Conservation (phyloP, 2,113 vertebrate species). For the Ceuthmochares aereus region DNA sequence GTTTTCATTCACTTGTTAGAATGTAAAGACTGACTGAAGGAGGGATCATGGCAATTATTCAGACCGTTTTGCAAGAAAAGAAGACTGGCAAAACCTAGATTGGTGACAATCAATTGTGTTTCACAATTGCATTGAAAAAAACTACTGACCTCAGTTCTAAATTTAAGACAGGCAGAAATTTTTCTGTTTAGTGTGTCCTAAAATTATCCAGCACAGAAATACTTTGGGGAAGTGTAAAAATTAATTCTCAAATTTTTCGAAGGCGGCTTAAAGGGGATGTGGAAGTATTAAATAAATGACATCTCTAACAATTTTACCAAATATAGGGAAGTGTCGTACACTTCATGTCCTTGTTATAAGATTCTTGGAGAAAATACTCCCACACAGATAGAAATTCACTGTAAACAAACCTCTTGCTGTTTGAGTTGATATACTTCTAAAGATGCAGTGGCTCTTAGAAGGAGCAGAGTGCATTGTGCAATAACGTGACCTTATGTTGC, state of each 20-base stretch:
- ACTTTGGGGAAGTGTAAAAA: slow-evolving; percentile 59
- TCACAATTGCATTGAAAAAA: slow-evolving; percentile 34
- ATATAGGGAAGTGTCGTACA: neutral
- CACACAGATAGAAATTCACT: slow-evolving; percentile 52
- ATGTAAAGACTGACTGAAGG: slow-evolving; percentile 7
- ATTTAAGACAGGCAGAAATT: slow-evolving; percentile 38
- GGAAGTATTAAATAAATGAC: slow-evolving; percentile 37
- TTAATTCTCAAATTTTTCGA: slow-evolving; percentile 42
- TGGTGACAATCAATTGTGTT: slow-evolving; percentile 40
- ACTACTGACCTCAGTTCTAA: slow-evolving; percentile 27
- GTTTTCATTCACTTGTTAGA: neutral
- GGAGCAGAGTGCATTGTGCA: slow-evolving; percentile 20
- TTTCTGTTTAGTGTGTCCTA: slow-evolving; percentile 54
- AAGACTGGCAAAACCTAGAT: neutral
- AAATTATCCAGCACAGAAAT: slow-evolving; percentile 33
- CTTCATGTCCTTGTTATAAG: slow-evolving; percentile 39
- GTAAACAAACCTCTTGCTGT: slow-evolving; percentile 45
- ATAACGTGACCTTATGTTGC: slow-evolving; percentile 42
- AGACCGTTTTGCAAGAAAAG: neutral
- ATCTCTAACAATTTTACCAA: neutral
- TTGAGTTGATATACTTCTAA: slow-evolving; percentile 56
- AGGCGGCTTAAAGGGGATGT: slow-evolving; percentile 37
- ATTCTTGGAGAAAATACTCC: slow-evolving; percentile 56
- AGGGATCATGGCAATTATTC: neutral
- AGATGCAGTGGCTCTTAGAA: slow-evolving; percentile 55